A percentile compares a stretch with the other conserved stretches of the same genome.
These are phyloP conservation scores for Telenomus remus DNA, from an alignment of 1,140 invertebrate species.

Conservation along the genomic window DNA sequence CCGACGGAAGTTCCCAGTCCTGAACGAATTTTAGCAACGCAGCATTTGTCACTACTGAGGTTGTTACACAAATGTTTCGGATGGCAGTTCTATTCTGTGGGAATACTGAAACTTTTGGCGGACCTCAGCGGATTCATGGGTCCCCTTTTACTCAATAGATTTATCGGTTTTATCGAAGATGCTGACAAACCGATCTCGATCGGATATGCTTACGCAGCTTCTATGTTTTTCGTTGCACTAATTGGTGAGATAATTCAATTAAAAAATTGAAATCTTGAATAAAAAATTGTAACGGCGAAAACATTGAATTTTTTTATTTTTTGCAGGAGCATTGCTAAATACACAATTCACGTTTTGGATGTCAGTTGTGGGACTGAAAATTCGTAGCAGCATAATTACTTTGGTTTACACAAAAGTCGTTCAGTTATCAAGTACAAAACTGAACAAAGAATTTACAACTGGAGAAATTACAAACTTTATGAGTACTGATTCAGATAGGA, in stretches of 20 bases:
- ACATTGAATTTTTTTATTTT: too few species aligned
- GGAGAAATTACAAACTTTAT: slow-evolving; percentile 97
- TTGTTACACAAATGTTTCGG: slow-evolving; percentile 90
- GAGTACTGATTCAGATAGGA: slow-evolving; percentile 95
- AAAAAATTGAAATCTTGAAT: too few species aligned
- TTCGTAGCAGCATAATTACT: slow-evolving; percentile 88
- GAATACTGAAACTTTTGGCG: slow-evolving; percentile 88
- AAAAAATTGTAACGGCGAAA: too few species aligned
- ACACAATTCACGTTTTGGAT: slow-evolving; percentile 94
- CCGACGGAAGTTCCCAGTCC: not conserved
- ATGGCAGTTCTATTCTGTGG: slow-evolving; percentile 90
- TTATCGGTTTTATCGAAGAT: slow-evolving; percentile 89
- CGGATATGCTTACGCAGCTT: slow-evolving; percentile 88
- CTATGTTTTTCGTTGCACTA: slow-evolving; percentile 81
- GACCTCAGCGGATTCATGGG: slow-evolving; percentile 91
- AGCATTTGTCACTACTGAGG: slow-evolving; percentile 78
- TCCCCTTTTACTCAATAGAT: slow-evolving; percentile 89
- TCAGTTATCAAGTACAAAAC: slow-evolving; percentile 75
- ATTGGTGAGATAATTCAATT: slow-evolving; percentile 74
- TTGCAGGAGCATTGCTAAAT: slow-evolving; percentile 83
- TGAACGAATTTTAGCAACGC: not conserved
- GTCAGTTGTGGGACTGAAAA: slow-evolving; percentile 89
- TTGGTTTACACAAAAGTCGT: slow-evolving; percentile 92
- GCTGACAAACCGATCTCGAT: slow-evolving; percentile 79
- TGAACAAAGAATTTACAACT: slow-evolving; percentile 80